These are phyloP conservation scores for Acrossocheilus wenchowensis DNA, from an alignment of 2,797 vertebrate genomes.

Conservation along the genomic window DNA sequence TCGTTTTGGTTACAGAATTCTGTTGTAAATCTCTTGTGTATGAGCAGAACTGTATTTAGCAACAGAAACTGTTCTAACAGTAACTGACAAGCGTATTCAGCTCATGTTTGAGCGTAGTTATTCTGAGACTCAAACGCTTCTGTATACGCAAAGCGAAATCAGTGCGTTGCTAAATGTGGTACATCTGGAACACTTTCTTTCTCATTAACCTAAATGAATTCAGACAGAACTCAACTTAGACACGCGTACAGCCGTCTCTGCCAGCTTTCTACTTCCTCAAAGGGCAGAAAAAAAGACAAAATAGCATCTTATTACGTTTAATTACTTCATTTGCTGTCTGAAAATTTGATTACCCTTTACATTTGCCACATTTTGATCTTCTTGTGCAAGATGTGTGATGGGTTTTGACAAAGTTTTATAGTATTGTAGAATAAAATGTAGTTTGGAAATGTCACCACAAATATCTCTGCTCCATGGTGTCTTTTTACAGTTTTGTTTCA, in stretches of 20 bases:
- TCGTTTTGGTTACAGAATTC: background rate
- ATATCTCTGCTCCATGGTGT: background rate
- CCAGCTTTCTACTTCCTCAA: slow-evolving; percentile 7
- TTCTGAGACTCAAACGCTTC: slow-evolving; percentile 8
- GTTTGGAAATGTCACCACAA: background rate
- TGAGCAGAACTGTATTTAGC: slow-evolving; percentile 9
- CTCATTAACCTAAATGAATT: slow-evolving; percentile 34
- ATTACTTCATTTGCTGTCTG: slow-evolving; percentile 7
- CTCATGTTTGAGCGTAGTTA: background rate
- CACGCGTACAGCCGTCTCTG: background rate
- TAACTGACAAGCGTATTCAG: slow-evolving; percentile 15
- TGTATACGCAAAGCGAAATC: background rate
- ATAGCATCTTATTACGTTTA: background rate
- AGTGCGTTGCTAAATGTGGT: background rate
- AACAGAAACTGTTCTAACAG: background rate
- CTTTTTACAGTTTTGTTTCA: background rate
- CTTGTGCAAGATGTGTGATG: slow-evolving; percentile 2
- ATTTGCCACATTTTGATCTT: background rate
- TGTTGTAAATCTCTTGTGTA: background rate
- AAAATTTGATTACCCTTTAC: slow-evolving; percentile 17
- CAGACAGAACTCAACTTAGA: slow-evolving; percentile 1
- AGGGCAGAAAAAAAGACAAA: background rate
- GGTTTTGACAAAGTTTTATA: slow-evolving; percentile 2
- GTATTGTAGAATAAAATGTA: background rate
- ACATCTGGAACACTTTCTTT: slow-evolving; percentile 24